Evolutionary conservation across 1,140 invertebrate genomes (phyloP).

Genomic region (Listronotus oregonensis): DNA sequence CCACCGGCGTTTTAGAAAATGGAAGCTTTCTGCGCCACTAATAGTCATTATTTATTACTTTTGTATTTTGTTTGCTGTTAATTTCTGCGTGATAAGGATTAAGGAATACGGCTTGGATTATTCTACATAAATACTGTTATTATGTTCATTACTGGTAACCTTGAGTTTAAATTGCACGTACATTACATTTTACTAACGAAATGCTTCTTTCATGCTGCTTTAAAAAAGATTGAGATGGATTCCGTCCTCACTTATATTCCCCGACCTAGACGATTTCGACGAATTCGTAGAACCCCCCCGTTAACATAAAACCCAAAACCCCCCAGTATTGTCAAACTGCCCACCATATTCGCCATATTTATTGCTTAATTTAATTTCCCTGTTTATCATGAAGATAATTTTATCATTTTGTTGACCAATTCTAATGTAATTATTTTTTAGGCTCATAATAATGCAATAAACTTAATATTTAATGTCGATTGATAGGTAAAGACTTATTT

Average conservation of each 20-base stretch:
- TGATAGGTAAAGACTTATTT: neutral
- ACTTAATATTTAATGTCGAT: neutral
- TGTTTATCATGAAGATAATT: constrained; percentile 3
- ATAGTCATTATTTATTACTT: no score
- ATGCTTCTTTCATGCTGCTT: constrained; percentile 46
- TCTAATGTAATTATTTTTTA: constrained; percentile 4
- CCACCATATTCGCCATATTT: constrained; percentile 19
- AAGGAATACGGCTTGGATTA: no score
- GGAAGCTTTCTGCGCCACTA: no score
- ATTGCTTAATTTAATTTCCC: neutral
- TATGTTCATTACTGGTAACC: no score
- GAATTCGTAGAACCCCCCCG: constrained; percentile 69
- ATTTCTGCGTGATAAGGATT: no score
- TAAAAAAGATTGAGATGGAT: constrained; percentile 60
- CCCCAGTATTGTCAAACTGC: constrained; percentile 47
- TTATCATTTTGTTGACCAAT: constrained; percentile 29
- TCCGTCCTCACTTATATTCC: constrained; percentile 63
- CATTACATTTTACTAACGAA: constrained; percentile 31
- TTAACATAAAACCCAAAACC: constrained; percentile 70
- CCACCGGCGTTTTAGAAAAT: no score
- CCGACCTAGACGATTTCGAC: constrained; percentile 64
- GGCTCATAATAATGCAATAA: constrained; percentile 14
- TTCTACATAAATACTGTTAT: no score
- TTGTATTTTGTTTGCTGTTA: no score
- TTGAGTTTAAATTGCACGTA: neutral